phyloP scores from a whole-genome alignment of 1,140 invertebrate species.

The Nasonia longicornis region DNA sequence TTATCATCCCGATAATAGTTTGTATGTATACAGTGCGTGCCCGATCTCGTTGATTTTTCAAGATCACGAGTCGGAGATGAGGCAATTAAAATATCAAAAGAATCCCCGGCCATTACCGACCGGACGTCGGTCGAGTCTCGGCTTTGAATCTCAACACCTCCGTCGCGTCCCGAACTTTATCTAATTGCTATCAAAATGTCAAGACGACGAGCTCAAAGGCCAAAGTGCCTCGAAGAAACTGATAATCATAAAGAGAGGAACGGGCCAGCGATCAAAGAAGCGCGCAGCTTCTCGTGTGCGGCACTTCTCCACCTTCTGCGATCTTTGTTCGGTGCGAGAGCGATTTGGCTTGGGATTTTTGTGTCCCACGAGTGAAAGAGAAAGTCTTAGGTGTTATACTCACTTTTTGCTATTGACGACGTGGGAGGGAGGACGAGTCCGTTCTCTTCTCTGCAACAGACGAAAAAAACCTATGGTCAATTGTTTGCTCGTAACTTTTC shows the following conservation, averaged over 20 bases:
- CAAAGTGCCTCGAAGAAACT: conserved; percentile 6
- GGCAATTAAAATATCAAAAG: conserved; percentile 13
- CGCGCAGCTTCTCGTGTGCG: background rate
- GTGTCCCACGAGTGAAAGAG: too few species aligned
- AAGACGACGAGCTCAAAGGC: background rate
- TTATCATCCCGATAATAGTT: too few species aligned
- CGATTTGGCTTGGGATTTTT: background rate
- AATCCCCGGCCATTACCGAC: background rate
- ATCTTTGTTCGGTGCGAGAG: background rate
- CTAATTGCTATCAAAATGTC: conserved; percentile 21
- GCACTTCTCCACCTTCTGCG: too few species aligned
- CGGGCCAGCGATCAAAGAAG: background rate
- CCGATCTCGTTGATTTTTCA: too few species aligned
- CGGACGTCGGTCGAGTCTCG: background rate
- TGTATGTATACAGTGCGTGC: too few species aligned
- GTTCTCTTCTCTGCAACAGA: conserved; percentile 4
- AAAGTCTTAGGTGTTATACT: background rate
- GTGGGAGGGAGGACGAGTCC: background rate
- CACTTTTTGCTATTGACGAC: background rate
- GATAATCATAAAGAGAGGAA: background rate
- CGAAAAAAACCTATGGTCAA: background rate
- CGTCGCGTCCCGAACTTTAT: background rate
- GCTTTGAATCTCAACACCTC: background rate
- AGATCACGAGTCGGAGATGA: too few species aligned
- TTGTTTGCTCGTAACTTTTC: background rate